Conservation (phyloP, 2,113 vertebrate genomes). For the Chlamydotis undulata region DNA sequence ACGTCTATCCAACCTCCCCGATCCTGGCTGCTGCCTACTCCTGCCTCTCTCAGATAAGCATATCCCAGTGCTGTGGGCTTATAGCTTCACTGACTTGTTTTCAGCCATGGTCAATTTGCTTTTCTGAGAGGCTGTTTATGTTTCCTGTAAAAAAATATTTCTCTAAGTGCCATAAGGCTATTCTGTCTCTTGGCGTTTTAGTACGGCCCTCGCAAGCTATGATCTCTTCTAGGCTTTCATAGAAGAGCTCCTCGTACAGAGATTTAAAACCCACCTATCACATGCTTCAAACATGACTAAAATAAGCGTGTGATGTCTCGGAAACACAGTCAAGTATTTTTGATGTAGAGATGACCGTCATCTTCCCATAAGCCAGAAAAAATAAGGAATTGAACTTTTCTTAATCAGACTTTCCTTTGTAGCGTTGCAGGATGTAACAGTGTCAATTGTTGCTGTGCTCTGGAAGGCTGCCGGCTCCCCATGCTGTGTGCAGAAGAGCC, state of each 20-base stretch:
- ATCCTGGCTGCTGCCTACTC: neutral
- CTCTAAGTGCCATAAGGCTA: neutral
- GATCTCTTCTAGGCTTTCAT: neutral
- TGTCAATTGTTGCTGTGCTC: neutral
- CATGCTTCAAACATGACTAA: neutral
- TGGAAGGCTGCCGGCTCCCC: neutral
- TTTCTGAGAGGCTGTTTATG: neutral
- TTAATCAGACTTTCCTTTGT: neutral
- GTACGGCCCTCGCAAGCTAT: neutral
- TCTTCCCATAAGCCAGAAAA: neutral
- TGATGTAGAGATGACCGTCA: neutral
- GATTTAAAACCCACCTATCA: neutral
- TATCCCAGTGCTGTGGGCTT: neutral
- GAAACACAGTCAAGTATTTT: neutral
- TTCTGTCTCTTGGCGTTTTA: neutral
- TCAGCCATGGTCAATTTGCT: neutral
- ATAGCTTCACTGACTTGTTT: neutral
- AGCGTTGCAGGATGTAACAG: neutral
- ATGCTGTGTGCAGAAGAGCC: neutral
- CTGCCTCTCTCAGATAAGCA: neutral
- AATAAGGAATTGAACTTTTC: neutral
- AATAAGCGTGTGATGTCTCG: neutral
- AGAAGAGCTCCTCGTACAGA: neutral
- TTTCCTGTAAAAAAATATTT: neutral
- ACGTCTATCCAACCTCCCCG: neutral